phyloP scores from a whole-genome alignment of 2,888 invertebrate species.

The Cerastis rubricosa region DNA sequence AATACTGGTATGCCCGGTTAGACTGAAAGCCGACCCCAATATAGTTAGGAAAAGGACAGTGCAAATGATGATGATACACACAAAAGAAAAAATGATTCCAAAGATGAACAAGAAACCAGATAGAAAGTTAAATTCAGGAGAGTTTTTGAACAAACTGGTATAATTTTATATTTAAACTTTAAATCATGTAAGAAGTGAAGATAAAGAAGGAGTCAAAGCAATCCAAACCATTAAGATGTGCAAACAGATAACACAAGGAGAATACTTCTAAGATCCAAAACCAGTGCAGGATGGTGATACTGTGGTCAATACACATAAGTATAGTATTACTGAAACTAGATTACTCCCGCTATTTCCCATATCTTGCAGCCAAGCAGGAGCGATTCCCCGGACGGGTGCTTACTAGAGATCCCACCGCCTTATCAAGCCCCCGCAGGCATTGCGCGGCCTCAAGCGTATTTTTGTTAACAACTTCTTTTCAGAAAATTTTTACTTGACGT shows the following conservation, averaged over 20 bases:
- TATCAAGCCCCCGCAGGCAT: conserved; percentile 87
- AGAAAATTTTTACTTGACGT: conserved; percentile 82
- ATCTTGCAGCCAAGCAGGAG: conserved; percentile 61
- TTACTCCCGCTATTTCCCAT: conserved; percentile 66
- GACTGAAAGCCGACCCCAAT: not conserved
- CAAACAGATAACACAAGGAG: not conserved
- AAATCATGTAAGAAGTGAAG: not conserved
- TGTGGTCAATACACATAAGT: conserved; percentile 25
- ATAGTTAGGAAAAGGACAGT: not conserved
- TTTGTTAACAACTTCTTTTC: conserved; percentile 90
- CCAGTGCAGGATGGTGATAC: not conserved
- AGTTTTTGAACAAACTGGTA: not conserved
- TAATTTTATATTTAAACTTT: too few relatives aligned
- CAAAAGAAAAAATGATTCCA: not conserved
- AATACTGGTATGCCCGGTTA: not conserved
- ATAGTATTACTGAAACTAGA: conserved; percentile 39
- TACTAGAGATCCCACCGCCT: conserved; percentile 81
- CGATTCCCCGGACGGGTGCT: conserved; percentile 79
- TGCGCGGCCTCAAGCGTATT: conserved; percentile 80
- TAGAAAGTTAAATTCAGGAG: not conserved
- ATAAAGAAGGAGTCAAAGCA: not conserved
- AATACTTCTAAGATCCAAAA: not conserved
- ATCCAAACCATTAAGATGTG: not conserved
- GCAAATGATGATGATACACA: not conserved
- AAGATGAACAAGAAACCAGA: not conserved